These are phyloP conservation scores for Varanus salvator DNA, from an alignment of 2,113 vertebrate species.

Conservation along the genomic window DNA sequence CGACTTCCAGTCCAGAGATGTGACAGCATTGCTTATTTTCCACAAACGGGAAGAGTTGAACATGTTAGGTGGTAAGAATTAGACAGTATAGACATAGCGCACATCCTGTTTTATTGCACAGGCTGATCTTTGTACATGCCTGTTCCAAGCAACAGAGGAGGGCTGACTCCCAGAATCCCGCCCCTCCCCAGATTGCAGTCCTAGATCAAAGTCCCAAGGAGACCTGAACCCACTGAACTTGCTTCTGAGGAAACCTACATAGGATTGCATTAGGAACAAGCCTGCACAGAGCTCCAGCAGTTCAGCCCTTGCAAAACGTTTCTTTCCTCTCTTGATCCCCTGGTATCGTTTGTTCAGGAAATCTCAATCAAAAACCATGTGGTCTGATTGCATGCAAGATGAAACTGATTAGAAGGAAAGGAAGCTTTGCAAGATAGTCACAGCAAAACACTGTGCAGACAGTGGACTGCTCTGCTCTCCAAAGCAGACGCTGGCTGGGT, in stretches of 20 bases:
- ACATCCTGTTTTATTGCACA: neutral
- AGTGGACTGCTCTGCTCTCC: neutral
- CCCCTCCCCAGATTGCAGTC: no score
- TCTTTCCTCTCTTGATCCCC: neutral
- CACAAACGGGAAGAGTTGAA: no score
- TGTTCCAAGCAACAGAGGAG: neutral
- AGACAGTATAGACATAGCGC: neutral
- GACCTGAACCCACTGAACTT: no score
- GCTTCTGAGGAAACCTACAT: no score
- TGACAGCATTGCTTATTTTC: no score
- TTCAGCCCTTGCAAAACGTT: neutral
- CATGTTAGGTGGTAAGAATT: neutral
- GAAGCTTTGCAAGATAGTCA: neutral
- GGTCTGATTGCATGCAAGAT: neutral
- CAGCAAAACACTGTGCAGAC: neutral
- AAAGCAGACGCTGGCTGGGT: no score
- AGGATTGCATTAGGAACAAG: no score
- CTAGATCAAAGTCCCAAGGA: no score
- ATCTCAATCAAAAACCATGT: neutral
- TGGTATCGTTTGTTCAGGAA: constrained; percentile 9
- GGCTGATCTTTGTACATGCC: neutral
- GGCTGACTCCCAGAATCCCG: no score
- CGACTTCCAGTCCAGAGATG: no score
- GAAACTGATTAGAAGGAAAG: neutral
- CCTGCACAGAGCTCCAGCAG: neutral